Base-by-base conservation (phyloP, 2,888 invertebrate species). In the Nezara viridula region DNA sequence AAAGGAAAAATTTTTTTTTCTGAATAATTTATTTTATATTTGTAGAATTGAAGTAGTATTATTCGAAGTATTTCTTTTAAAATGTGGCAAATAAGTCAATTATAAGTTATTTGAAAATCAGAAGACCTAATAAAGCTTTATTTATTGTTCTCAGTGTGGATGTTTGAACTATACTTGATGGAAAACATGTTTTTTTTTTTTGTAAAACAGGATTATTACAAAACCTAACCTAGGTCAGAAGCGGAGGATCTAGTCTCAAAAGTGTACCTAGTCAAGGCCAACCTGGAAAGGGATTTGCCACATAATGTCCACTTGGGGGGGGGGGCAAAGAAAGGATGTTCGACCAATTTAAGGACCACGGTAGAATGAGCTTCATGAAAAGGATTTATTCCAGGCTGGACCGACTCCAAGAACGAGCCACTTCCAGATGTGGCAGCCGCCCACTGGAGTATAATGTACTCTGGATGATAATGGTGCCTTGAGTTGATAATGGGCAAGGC, bases 321-420 rank as follows among this genome's bases (percentile, higher is more conserved):
- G 44, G 44, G 81, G 44, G 44, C n/a, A n/a, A 47, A 81, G 81
- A 47, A 47, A 81, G 66, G 81, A 81, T 81, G 81, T 81, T n/a
- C 44, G 44, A 81, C 81, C 81, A n/a, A 81, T 81, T 47, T 81
- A 73, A 32, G 66, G 37, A 37, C 37, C 37, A 81, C 44, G 81
- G n/a, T 81, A 81, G 81, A n/a, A 81, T 5, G 81, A 37, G 24
- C 44, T 44, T 40, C 24, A 24, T 81, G 81, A 81, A 81, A 81
- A 73, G 81, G 81, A 47, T n/a, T 81, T 81, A 81, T 81, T 73
- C 81, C 81, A 44, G 81, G 12, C 44, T 81, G 81, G 81, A 81
- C 40, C 44, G 81, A 47, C 40, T 81, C 44, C 44, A 81, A 44
- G 81, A 21, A 24, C 21, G 44, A 81, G 81, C 44, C 81, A 81